These are phyloP conservation scores for Lasiurus cinereus DNA, from an alignment of 2,113 vertebrate genomes.

Conservation along the genomic window DNA sequence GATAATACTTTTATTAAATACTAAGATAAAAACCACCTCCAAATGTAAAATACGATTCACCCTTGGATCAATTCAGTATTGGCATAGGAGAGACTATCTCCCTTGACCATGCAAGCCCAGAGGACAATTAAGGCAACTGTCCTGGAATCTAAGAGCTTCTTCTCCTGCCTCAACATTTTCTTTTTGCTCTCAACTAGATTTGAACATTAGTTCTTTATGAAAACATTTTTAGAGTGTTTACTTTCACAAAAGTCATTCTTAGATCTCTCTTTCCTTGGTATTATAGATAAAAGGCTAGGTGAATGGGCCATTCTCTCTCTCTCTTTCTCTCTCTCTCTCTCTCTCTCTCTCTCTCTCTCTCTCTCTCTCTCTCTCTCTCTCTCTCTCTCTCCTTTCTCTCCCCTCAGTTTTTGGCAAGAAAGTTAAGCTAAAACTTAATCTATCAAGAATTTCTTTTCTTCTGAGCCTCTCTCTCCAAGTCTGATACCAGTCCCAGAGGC, in stretches of 20 bases:
- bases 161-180: neutral
- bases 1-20: neutral
- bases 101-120: neutral
- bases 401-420: neutral
- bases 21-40: neutral
- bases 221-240: neutral
- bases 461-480: neutral
- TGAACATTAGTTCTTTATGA: neutral
- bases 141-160: neutral
- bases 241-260: neutral
- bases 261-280: neutral
- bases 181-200: neutral
- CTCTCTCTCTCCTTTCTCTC: neutral
- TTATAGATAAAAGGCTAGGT: neutral
- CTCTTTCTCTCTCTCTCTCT: neutral
- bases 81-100: neutral
- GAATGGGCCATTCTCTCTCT: too few species aligned
- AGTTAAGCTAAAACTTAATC: conserved; percentile 14
- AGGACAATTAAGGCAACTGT: neutral
- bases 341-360: neutral
- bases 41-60: neutral
- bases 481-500: conserved; percentile 16
- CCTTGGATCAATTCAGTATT: neutral
- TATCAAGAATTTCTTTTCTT: conserved; percentile 4
- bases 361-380: neutral